Conservation (phyloP, 1,140 invertebrate species). For the Papilio machaon region DNA sequence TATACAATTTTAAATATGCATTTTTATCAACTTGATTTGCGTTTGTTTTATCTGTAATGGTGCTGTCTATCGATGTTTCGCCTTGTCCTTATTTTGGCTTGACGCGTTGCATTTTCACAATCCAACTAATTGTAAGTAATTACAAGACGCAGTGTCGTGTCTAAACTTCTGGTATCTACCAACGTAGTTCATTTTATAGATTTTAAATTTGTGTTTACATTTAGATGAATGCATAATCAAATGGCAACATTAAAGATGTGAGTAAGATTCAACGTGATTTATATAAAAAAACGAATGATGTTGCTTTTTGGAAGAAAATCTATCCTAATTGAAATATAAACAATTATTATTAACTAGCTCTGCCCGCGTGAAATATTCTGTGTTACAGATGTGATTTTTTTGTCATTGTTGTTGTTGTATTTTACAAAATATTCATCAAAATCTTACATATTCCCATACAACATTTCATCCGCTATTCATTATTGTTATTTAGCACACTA, state of each 20-base stretch:
- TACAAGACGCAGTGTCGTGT: constrained; percentile 14
- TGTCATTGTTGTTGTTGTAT: too few species aligned
- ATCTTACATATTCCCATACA: too few species aligned
- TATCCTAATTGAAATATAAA: too few species aligned
- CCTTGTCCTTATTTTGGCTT: constrained; percentile 53
- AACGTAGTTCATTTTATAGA: not conserved
- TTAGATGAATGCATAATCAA: not conserved
- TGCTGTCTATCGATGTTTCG: constrained; percentile 41
- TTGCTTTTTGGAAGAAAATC: too few species aligned
- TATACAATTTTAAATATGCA: not conserved
- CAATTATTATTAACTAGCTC: too few species aligned
- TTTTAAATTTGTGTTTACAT: not conserved
- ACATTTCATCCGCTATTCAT: too few species aligned
- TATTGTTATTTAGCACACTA: too few species aligned
- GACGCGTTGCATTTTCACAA: constrained; percentile 51
- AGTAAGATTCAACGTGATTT: too few species aligned
- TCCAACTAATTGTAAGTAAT: constrained; percentile 47
- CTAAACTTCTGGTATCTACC: constrained; percentile 2
- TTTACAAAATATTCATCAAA: too few species aligned
- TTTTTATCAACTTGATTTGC: not conserved
- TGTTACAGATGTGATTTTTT: too few species aligned
- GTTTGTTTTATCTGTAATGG: constrained; percentile 19
- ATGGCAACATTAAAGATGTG: not conserved
- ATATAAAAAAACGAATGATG: too few species aligned
- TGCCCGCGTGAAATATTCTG: too few species aligned